Percentiles rank a stretch among this genome's conserved stretches.
Conservation (phyloP, 2,888 invertebrate genomes). For the Tribolium freemani region DNA sequence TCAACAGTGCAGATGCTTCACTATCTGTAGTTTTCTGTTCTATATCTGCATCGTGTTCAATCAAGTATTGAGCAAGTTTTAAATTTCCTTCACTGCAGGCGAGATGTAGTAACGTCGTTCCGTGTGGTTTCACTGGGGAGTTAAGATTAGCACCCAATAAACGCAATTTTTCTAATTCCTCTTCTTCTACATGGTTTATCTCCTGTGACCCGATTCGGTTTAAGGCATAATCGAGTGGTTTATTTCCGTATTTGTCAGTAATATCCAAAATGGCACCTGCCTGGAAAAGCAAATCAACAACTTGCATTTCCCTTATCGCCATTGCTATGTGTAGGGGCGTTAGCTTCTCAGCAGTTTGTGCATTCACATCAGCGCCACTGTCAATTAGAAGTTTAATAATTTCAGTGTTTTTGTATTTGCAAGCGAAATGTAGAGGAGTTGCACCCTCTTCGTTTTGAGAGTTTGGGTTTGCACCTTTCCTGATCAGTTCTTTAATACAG, state of each 20-base stretch:
- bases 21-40: background rate
- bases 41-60: background rate
- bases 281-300: background rate
- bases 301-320: background rate
- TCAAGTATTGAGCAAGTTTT: background rate
- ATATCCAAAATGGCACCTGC: background rate
- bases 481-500: background rate
- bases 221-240: background rate
- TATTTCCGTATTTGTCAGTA: background rate
- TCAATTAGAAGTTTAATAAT: background rate
- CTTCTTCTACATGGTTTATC: background rate
- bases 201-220: background rate
- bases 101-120: background rate
- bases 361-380: background rate
- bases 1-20: background rate
- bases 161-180: background rate
- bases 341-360: background rate
- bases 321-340: background rate
- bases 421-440: background rate
- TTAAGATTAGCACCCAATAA: background rate
- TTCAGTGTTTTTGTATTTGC: background rate
- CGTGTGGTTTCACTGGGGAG: background rate
- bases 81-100: background rate
- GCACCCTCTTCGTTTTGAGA: background rate
- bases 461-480: background rate